Base-by-base conservation (phyloP, 2,113 vertebrate species). In the Catharus fuscescens region DNA sequence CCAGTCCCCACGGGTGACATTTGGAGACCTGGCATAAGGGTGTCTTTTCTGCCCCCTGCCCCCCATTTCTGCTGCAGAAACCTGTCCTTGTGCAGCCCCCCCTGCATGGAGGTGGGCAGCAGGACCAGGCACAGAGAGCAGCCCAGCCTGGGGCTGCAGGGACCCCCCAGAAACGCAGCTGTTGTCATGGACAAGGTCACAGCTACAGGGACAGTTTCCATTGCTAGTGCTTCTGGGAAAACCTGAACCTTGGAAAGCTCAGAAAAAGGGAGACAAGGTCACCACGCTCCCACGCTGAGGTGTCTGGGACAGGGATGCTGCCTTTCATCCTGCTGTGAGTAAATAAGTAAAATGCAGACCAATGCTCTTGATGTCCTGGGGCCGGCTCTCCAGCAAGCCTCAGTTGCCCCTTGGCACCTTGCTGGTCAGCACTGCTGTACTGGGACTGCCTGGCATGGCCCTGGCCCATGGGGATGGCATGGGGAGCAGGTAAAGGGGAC, bases 11-110 rank as follows among this genome's bases (percentile, higher is more conserved):
- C 0, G 3, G 56, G 32, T 24, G 47, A 34, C 18, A 26, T 80
- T 47, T 14, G 28, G 78, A 62, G 57, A 52, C 14, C 7, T 0
- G 0, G 16, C 0, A 0, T 1, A 11, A 45, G 31, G 21, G 12
- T 26, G 17, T 54, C 40, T 61, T 25, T 18, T 72, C 60, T 18
- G 18, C 18, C 81, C 36, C 28, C 40, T 3, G 2, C 67, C 4
- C 34, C 25, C 24, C 2, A 3, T 9, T 82, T 48, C 64, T 50
- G 69, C 69, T 53, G 73, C 47, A 66, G 64, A 32, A 64, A 25
- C 28, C 18, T 62, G 42, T 14, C 38, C 40, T 31, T 12, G 2
- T 20, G 19, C 45, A 65, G 65, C 44, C 26, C 3, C 5, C 18
- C 47, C 23, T 5, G 32, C 45, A 28, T 0, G 1, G 53, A 25